phyloP scores from a whole-genome alignment of 1,140 invertebrate species.

The Ceratosolen fusciceps region DNA sequence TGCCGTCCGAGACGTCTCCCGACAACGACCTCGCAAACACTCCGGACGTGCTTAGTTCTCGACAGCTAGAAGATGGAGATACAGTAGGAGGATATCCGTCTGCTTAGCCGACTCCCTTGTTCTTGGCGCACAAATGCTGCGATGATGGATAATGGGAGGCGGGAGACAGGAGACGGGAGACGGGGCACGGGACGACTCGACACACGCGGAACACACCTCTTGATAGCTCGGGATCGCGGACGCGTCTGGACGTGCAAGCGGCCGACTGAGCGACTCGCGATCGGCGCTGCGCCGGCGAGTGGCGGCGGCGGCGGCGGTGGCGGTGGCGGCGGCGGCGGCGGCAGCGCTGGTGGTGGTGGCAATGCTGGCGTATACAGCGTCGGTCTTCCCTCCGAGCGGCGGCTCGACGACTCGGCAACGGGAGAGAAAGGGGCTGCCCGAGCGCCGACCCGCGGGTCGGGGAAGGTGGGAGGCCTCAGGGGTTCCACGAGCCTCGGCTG shows the following conservation, averaged over 20 bases:
- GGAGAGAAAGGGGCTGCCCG: too few relatives aligned
- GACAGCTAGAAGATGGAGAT: background rate
- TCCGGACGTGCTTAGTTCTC: background rate
- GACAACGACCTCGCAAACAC: background rate
- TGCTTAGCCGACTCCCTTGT: background rate
- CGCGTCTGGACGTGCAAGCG: conserved; percentile 64
- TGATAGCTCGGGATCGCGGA: conserved; percentile 63
- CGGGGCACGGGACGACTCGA: background rate
- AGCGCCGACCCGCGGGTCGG: too few relatives aligned
- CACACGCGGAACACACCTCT: conserved; percentile 25
- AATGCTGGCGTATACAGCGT: conserved; percentile 47
- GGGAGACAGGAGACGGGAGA: too few relatives aligned
- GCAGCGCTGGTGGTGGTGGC: conserved; percentile 13
- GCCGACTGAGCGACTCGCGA: conserved; percentile 61
- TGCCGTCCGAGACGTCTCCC: too few relatives aligned
- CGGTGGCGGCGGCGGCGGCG: conserved; percentile 35
- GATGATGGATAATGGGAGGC: too few relatives aligned
- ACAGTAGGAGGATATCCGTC: background rate
- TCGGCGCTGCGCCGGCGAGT: conserved; percentile 53
- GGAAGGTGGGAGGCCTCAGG: background rate
- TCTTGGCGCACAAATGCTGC: background rate
- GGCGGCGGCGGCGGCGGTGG: conserved; percentile 48
- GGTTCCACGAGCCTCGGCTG: background rate
- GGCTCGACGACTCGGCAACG: conserved; percentile 56
- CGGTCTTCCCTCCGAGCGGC: too few relatives aligned